Percentiles rank a stretch among this genome's conserved stretches.
Conservation (phyloP, 2,113 vertebrate species). For the Anser brachyrhynchus region DNA sequence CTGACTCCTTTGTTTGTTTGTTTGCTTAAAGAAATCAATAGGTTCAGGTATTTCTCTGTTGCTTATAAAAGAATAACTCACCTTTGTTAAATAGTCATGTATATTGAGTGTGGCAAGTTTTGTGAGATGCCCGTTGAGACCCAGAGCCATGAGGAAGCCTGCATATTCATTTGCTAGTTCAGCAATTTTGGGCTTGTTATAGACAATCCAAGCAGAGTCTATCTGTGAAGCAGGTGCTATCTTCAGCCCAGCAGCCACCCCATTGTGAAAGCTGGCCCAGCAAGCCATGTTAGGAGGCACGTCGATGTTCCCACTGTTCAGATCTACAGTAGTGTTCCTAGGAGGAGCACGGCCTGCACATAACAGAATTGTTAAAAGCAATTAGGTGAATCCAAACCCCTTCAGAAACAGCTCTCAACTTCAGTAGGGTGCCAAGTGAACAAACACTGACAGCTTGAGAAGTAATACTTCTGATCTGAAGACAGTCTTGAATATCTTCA, state of each 20-base stretch:
- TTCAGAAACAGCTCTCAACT: neutral
- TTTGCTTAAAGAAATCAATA: neutral
- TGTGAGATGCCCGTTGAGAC: conserved; percentile 94
- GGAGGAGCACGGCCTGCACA: conserved; percentile 91
- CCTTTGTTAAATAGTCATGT: conserved; percentile 97
- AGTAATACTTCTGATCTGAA: neutral
- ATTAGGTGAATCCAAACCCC: neutral
- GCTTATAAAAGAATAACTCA: conserved; percentile 41
- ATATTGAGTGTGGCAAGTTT: conserved; percentile 96
- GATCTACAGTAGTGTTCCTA: conserved; percentile 92
- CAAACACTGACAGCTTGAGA: neutral
- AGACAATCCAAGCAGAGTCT: conserved; percentile 97
- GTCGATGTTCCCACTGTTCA: conserved; percentile 96
- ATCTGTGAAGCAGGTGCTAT: conserved; percentile 96
- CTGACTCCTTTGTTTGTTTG: neutral
- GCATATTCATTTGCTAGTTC: conserved; percentile 96
- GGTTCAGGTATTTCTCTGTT: neutral
- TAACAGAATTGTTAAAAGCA: neutral
- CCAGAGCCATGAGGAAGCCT: conserved; percentile 97
- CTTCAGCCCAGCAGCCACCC: conserved; percentile 93
- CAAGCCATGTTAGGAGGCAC: conserved; percentile 97
- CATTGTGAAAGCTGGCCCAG: conserved; percentile 98
- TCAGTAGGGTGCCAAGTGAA: neutral
- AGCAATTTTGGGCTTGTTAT: conserved; percentile 95
- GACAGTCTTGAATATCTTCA: neutral